Base-by-base conservation (phyloP, 2,888 invertebrate species). In the Diploptera punctata region DNA sequence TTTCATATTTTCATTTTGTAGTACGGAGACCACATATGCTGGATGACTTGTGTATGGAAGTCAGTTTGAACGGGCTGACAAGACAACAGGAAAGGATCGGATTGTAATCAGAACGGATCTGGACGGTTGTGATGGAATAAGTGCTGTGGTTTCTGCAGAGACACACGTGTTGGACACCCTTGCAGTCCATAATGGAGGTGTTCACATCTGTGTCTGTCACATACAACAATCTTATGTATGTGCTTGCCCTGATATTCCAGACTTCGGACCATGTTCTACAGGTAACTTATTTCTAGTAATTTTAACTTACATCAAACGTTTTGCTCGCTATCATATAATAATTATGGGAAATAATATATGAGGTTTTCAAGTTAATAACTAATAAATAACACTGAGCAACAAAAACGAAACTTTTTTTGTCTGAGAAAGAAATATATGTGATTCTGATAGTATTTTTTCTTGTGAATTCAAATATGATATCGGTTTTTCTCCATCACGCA, bases 41-140 rank as follows among this genome's bases (percentile, higher is more conserved):
- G 95, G 95, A 94, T 94, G 0, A 95, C 96, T 80, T 95, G 94
- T 93, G 91, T 89, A 78, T 91, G 91, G 75, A 93, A 93, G 80
- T 90, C 91, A 0, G 90, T 97, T n/a, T 3, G 91, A 93, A 82
- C 84, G 93, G 69, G 93, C 92, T 0, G 90, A 92, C 77, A 94
- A 93, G 78, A 84, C 87, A 31, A 90, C 91, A 0, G 94, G 93
- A 0, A 88, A 89, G 77, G 89, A 91, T 73, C 86, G 90, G 57
- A 88, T 88, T 9, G 87, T 89, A 3, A 87, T 96, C 52, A 87
- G 92, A 47, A 89, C 89, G 0, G 89, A 91, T 61, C 82, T 96
- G 62, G 92, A 92, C 77, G 92, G 92, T 75, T 90, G 93, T 0
- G 91, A 95, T 87, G 95, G 95, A 76, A 91, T 97, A 75, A 91